Evolutionary conservation across 2,888 invertebrate genomes (phyloP).

Genomic region (Rhamnusium bicolor): DNA sequence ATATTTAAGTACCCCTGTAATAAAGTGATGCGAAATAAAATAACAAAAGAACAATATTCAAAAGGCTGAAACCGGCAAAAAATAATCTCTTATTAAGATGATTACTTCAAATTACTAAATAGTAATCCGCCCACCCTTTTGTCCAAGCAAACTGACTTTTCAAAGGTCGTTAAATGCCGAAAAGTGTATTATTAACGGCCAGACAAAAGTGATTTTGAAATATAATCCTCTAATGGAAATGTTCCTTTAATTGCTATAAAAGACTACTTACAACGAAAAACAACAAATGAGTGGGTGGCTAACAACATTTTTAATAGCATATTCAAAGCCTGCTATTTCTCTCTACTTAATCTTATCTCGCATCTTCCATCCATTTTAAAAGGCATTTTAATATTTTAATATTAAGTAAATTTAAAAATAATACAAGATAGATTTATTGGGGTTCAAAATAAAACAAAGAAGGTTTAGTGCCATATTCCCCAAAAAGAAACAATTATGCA

Average conservation of each 20-base stretch:
- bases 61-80: background rate
- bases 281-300: background rate
- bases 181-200: background rate
- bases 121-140: constrained; percentile 7
- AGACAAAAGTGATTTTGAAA: background rate
- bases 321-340: background rate
- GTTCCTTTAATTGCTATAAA: constrained; percentile 1
- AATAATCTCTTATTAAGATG: constrained; percentile 9
- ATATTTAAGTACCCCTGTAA: background rate
- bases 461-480: no score
- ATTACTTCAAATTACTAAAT: background rate
- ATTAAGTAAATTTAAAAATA: no score
- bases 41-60: background rate
- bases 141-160: background rate
- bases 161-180: background rate
- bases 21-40: constrained; percentile 3
- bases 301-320: background rate
- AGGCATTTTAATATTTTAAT: background rate
- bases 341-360: background rate
- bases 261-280: background rate
- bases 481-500: no score
- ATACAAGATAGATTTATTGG: no score
- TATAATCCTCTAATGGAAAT: constrained; percentile 1
- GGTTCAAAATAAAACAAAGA: no score
- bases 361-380: background rate